Conservation (phyloP, 2,888 invertebrate genomes). For the Maniola hyperantus region DNA sequence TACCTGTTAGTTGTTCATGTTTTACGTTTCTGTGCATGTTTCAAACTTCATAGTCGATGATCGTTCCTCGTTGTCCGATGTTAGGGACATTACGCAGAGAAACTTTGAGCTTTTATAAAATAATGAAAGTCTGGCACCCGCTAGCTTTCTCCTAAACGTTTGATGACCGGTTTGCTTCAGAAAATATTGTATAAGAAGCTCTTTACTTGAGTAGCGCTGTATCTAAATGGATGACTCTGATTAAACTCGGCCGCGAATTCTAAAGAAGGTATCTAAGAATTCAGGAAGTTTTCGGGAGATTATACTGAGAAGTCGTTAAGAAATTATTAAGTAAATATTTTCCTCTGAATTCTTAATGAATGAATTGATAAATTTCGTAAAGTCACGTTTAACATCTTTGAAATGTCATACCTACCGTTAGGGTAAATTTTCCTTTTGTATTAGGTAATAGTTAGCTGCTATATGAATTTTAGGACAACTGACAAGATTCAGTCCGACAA, state of each 20-base stretch:
- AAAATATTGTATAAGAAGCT: constrained; percentile 48
- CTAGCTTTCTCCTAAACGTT: too few species aligned
- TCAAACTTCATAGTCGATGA: too few species aligned
- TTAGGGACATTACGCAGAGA: too few species aligned
- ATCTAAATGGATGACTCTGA: constrained; percentile 47
- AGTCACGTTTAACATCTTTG: neutral
- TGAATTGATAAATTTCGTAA: neutral
- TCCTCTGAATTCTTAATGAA: neutral
- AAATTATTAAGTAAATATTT: constrained; percentile 5
- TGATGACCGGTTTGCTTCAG: constrained; percentile 62
- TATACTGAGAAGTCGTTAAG: constrained; percentile 1
- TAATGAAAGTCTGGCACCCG: too few species aligned
- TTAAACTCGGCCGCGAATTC: constrained; percentile 45
- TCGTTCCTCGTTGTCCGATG: too few species aligned
- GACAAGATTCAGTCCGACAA: too few species aligned
- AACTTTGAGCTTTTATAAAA: too few species aligned
- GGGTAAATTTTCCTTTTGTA: too few species aligned
- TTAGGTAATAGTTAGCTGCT: too few species aligned
- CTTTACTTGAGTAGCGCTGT: constrained; percentile 41
- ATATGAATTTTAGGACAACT: too few species aligned
- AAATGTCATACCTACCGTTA: neutral
- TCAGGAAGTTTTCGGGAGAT: constrained; percentile 25
- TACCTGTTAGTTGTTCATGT: too few species aligned
- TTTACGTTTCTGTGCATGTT: too few species aligned
- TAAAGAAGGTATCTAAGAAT: constrained; percentile 5